phyloP scores from a whole-genome alignment of 2,888 invertebrate species.

The Athalia cordata region DNA sequence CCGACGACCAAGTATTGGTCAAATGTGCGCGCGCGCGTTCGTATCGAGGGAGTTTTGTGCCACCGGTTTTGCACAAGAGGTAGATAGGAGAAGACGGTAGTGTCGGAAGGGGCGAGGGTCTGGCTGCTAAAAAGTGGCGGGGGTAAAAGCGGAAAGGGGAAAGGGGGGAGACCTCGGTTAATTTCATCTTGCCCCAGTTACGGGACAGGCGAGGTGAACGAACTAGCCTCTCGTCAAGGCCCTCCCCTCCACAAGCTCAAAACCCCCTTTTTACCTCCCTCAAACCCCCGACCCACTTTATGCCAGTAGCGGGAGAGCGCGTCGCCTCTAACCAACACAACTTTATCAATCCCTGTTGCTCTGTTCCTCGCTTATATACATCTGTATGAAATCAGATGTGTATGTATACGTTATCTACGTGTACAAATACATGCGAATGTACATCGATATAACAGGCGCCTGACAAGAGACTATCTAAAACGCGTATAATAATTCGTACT shows the following conservation, averaged over 20 bases:
- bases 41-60: no score
- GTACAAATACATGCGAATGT: no score
- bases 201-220: slow-evolving; percentile 77
- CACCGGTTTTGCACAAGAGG: slow-evolving; percentile 62
- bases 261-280: slow-evolving; percentile 59
- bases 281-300: slow-evolving; percentile 70
- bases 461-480: no score
- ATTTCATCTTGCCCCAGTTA: slow-evolving; percentile 82
- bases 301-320: slow-evolving; percentile 44
- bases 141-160: slow-evolving; percentile 46
- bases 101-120: slow-evolving; percentile 74
- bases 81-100: slow-evolving; percentile 74
- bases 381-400: no score
- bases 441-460: no score
- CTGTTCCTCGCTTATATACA: no score
- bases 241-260: slow-evolving; percentile 69
- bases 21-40: not conserved
- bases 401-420: no score
- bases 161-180: slow-evolving; percentile 71
- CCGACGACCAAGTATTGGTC: not conserved
- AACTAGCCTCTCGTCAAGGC: slow-evolving; percentile 77
- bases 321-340: not conserved
- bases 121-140: slow-evolving; percentile 50
- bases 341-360: no score
- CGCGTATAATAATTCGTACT: no score